Conservation (phyloP, 1,140 invertebrate species). For the Drosophila ironensis region DNA sequence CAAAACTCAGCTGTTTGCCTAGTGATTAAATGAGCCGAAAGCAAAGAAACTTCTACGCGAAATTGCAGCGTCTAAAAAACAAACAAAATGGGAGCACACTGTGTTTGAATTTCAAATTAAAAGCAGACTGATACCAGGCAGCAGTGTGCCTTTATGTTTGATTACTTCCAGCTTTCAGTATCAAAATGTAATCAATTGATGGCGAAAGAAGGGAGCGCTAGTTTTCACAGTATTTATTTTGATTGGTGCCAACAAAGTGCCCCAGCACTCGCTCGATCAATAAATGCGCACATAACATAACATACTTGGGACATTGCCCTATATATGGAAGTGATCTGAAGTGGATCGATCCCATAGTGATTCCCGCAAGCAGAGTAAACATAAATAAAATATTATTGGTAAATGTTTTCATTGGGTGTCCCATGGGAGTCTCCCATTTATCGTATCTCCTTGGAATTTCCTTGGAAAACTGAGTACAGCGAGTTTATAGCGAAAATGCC, state of each 20-base stretch:
- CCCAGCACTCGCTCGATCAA: background rate
- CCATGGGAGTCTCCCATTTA: background rate
- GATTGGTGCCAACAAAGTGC: conserved; percentile 2
- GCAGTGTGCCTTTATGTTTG: conserved; percentile 6
- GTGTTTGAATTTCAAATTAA: conserved; percentile 17
- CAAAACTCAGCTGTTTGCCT: conserved; percentile 41
- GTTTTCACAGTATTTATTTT: conserved; percentile 38
- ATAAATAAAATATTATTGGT: conserved; percentile 3
- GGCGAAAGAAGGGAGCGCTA: conserved; percentile 10
- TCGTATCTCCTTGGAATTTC: background rate
- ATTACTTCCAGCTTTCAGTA: conserved; percentile 43
- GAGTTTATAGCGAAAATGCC: too few species aligned
- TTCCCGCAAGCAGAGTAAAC: background rate
- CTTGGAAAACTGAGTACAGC: background rate
- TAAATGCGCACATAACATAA: conserved; percentile 15
- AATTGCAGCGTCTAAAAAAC: conserved; percentile 32
- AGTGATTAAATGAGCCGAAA: conserved; percentile 45
- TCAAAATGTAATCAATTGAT: conserved; percentile 49
- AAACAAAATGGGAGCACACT: conserved; percentile 31
- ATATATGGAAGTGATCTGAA: conserved; percentile 22
- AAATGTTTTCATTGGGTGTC: background rate
- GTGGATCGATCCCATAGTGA: conserved; percentile 5
- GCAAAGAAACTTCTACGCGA: conserved; percentile 32
- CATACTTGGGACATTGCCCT: conserved; percentile 33
- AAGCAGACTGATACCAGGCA: conserved; percentile 2